Conservation (phyloP, 2,888 invertebrate genomes). For the Cancer borealis region DNA sequence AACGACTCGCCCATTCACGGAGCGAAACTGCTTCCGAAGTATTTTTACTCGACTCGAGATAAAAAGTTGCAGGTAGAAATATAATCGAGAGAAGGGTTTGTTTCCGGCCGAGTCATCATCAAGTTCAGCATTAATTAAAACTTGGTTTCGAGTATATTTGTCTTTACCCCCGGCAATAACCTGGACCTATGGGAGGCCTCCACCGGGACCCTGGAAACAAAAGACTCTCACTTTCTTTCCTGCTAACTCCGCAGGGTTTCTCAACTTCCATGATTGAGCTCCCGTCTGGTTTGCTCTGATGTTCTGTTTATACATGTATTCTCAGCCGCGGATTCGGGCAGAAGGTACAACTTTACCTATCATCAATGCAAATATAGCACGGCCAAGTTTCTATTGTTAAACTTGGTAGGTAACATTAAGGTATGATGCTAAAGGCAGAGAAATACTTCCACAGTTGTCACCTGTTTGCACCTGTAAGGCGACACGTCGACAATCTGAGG, state of each 20-base stretch:
- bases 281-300: conserved; percentile 39
- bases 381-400: conserved; percentile 8
- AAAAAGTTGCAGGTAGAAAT: conserved; percentile 47
- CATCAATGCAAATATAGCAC: conserved; percentile 18
- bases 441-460: neutral
- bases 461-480: neutral
- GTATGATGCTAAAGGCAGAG: neutral
- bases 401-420: neutral
- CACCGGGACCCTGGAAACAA: neutral
- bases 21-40: conserved; percentile 23
- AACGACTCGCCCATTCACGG: conserved; percentile 38
- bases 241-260: conserved; percentile 18
- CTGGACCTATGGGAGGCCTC: conserved; percentile 45
- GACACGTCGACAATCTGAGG: neutral
- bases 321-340: conserved; percentile 13
- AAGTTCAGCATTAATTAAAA: conserved; percentile 55
- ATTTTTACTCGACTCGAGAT: conserved; percentile 23
- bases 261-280: conserved; percentile 48
- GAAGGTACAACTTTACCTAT: conserved; percentile 16
- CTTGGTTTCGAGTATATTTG: conserved; percentile 42
- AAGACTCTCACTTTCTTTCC: conserved; percentile 38
- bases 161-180: conserved; percentile 50
- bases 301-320: conserved; percentile 26
- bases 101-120: conserved; percentile 57
- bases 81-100: conserved; percentile 43